Evolutionary conservation across 2,797 vertebrate species (phyloP).

Genomic region (Microctenopoma lineatum): DNA sequence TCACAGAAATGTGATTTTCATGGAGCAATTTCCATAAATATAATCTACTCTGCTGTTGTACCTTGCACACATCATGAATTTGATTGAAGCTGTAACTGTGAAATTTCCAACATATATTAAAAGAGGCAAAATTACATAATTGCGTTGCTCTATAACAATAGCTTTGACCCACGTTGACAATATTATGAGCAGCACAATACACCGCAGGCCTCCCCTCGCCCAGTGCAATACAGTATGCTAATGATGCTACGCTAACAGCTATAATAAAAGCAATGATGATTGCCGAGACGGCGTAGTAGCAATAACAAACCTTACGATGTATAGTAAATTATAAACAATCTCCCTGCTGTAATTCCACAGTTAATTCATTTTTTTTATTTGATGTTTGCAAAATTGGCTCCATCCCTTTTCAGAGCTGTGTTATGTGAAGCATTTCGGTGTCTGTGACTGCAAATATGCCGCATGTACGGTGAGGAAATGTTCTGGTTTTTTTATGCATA

Average conservation of each 20-base stretch:
- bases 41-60: conserved; percentile 31
- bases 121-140: conserved; percentile 60
- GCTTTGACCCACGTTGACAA: conserved; percentile 36
- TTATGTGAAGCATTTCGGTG: not conserved
- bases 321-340: conserved; percentile 55
- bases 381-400: conserved; percentile 32
- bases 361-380: conserved; percentile 46
- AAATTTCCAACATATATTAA: conserved; percentile 65
- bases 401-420: not conserved
- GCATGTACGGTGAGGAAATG: conserved; percentile 2
- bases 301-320: conserved; percentile 59
- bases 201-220: conserved; percentile 49
- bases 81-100: conserved; percentile 38
- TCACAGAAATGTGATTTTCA: conserved; percentile 53
- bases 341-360: conserved; percentile 42
- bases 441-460: conserved; percentile 15
- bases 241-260: conserved; percentile 65
- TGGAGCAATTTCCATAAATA: conserved; percentile 62
- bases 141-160: conserved; percentile 50
- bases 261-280: conserved; percentile 70
- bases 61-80: conserved; percentile 59
- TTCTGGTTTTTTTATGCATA: conserved; percentile 20
- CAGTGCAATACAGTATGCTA: conserved; percentile 58
- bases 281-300: conserved; percentile 39
- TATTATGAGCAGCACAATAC: conserved; percentile 45